Conservation (phyloP, 2,113 vertebrate genomes). For the Oplegnathus fasciatus region DNA sequence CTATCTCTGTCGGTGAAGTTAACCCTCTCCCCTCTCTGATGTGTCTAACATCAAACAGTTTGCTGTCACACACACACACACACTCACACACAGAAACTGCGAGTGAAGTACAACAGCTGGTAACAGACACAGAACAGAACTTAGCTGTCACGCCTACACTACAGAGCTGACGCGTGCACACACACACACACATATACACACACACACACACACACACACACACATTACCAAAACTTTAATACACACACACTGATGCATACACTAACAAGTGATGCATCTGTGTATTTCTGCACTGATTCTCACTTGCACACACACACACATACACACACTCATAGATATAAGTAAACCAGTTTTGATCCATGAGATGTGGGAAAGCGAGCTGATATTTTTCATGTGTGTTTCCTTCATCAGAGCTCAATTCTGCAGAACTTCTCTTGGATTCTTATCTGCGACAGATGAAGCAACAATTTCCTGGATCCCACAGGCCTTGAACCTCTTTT, state of each 20-base stretch:
- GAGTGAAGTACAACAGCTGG: slow-evolving; percentile 67
- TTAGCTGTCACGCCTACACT: slow-evolving; percentile 67
- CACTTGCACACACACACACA: neutral
- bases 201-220: neutral
- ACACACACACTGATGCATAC: slow-evolving; percentile 4
- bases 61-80: slow-evolving; percentile 27
- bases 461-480: slow-evolving; percentile 42
- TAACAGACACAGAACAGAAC: slow-evolving; percentile 69
- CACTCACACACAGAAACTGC: slow-evolving; percentile 34
- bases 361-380: slow-evolving; percentile 30
- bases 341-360: slow-evolving; percentile 41
- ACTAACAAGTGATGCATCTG: neutral
- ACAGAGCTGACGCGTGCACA: slow-evolving; percentile 43
- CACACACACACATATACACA: slow-evolving; percentile 28
- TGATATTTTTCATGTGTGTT: slow-evolving; percentile 57
- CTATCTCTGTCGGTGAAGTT: slow-evolving; percentile 48
- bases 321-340: neutral
- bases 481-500: slow-evolving; percentile 47
- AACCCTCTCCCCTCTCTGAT: slow-evolving; percentile 61
- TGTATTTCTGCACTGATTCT: neutral
- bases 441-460: slow-evolving; percentile 67
- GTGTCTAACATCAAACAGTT: slow-evolving; percentile 69
- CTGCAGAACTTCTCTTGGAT: slow-evolving; percentile 38
- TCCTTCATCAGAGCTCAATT: slow-evolving; percentile 44
- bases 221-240: slow-evolving; percentile 5